Base-by-base conservation (phyloP, 2,888 invertebrate species). In the Scaptodrosophila latifasciaeformis region DNA sequence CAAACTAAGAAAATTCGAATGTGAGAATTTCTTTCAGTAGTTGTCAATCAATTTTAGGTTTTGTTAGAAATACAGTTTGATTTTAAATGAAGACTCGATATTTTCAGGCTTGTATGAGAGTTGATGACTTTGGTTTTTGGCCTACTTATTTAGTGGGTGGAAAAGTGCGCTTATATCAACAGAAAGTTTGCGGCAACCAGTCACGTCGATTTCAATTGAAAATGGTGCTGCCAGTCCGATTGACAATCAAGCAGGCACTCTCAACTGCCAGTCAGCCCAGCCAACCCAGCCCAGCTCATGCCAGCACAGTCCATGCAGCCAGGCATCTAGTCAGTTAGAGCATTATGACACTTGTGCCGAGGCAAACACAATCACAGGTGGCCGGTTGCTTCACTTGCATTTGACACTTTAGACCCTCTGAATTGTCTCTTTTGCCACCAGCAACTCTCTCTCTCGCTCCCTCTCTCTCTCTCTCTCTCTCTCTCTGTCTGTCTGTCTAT, bases 201-300 rank as follows among this genome's bases (percentile, higher is more conserved):
- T 69, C 80, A 76, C 80, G 78, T 75, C 74, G 70, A 65, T 77
- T 77, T 58, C 80, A 74, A 75, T 75, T 77, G 70, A 77, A 74
- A 72, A 65, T 57, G 42, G 6, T n/a, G 21, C 21, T 42, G 42
- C 24, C 17, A 7, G 29, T 7, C 29, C 29, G 6, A 7, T 18
- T 18, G 10, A 18, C 37, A 12, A 17, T 7, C 29, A 79, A 78
- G 65, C 79, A 64, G 62, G 59, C 55, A 53, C 34, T 48, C 47
- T 15, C 19, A 50, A 18, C 34, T 39, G 54, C 31, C 54, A 34
- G 30, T 21, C 18, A n/a, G 39, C 29, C 45, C 37, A 17, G 17
- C 37, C 18, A 37, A 37, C 2, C 37, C 10, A n/a, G n/a, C n/a
- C 30, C 42, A 9, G 17, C n/a, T 34, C 46, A 19, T 48, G 31